Evolutionary conservation across 2,888 invertebrate species (phyloP).

Genomic region (Byasa hedistus): DNA sequence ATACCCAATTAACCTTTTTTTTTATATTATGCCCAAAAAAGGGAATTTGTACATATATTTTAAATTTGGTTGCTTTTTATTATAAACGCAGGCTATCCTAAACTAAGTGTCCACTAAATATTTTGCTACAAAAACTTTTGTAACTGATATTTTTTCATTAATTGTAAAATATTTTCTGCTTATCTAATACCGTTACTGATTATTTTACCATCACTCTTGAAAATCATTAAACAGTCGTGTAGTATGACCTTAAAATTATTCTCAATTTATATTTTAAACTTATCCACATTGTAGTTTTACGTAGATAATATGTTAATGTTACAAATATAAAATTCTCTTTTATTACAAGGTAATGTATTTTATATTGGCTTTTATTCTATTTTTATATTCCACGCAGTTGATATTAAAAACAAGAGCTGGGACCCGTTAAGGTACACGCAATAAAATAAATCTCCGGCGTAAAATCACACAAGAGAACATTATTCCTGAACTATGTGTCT

Average conservation of each 20-base stretch:
- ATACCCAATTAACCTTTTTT: background rate
- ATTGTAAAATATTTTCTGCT: no score
- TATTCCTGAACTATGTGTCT: conserved; percentile 44
- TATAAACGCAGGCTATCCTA: no score
- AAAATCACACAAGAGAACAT: conserved; percentile 35
- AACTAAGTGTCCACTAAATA: no score
- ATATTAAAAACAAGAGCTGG: conserved; percentile 31
- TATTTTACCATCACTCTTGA: no score
- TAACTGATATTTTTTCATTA: no score
- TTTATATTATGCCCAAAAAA: no score
- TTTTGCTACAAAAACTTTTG: no score
- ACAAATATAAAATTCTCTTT: conserved; percentile 14
- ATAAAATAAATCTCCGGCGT: conserved; percentile 40
- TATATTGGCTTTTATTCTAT: conserved; percentile 27
- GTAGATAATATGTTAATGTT: background rate
- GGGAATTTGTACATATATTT: no score
- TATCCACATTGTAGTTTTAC: background rate
- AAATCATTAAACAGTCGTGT: background rate
- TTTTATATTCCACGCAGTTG: conserved; percentile 29
- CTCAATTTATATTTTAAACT: background rate
- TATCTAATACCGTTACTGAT: no score
- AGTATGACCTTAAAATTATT: background rate
- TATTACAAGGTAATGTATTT: conserved; percentile 28
- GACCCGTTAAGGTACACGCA: conserved; percentile 29
- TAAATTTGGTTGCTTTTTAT: no score